phyloP scores from a whole-genome alignment of 2,113 vertebrate genomes.

The Xiphophorus maculatus region DNA sequence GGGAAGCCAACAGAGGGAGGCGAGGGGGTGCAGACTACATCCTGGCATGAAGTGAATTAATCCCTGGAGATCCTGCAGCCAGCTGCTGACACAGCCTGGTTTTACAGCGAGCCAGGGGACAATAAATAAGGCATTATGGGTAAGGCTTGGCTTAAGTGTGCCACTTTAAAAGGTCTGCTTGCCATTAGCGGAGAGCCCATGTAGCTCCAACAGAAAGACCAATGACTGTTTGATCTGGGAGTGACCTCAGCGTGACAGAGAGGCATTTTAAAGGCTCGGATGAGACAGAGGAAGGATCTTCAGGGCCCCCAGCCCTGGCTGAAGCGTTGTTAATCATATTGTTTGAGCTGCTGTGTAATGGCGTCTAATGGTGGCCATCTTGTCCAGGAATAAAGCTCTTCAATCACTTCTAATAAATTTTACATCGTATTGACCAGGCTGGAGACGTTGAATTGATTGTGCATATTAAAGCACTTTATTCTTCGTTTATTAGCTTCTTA shows the following conservation, averaged over 20 bases:
- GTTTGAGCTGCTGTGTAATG: constrained; percentile 28
- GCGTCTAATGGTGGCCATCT: constrained; percentile 46
- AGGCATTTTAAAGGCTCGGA: constrained; percentile 24
- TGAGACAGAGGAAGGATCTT: constrained; percentile 16
- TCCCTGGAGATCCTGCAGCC: constrained; percentile 58
- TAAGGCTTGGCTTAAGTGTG: constrained; percentile 58
- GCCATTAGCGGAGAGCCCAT: constrained; percentile 55
- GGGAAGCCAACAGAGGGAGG: constrained; percentile 6
- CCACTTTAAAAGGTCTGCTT: constrained; percentile 57
- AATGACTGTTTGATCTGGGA: not conserved
- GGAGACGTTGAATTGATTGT: constrained; percentile 37
- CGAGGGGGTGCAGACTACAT: constrained; percentile 33
- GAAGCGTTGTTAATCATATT: constrained; percentile 41
- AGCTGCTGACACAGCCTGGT: constrained; percentile 62
- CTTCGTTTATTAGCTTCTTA: constrained; percentile 23
- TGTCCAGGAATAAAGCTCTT: constrained; percentile 36
- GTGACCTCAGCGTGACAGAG: constrained; percentile 42
- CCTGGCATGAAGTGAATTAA: constrained; percentile 56
- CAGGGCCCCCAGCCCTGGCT: constrained; percentile 13
- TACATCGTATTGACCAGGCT: constrained; percentile 8
- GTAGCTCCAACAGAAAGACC: constrained; percentile 45
- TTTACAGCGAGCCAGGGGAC: constrained; percentile 55
- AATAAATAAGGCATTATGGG: constrained; percentile 75
- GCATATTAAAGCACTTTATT: constrained; percentile 31
- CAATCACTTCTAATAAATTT: constrained; percentile 45